Base-by-base conservation (phyloP, 2,888 invertebrate genomes). In the Argyra leucocephala region DNA sequence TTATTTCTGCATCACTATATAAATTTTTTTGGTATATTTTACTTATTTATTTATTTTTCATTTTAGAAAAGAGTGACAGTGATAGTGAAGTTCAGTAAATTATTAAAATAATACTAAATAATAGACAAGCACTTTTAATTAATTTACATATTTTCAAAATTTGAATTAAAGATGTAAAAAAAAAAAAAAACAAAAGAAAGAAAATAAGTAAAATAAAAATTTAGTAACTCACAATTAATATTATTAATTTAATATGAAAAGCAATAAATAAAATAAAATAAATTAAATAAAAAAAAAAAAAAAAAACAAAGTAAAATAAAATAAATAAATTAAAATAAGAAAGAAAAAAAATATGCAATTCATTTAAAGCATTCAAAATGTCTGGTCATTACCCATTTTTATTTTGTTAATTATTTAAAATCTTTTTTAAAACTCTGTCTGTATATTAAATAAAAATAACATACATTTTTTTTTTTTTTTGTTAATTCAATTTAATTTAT, bases 51-150 rank as follows among this genome's bases (percentile, higher is more conserved):
- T 66, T 7, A 57, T 48, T 15, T 61, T 23, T 64, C 37, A 71
- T 87, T 86, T 70, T 86, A 93, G 92, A 93, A 85, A 92, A 92
- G 84, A 92, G 91, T 83, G 92, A 93, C 86, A 93, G 91, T 83
- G 92, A 93, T 84, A 93, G 92, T 82, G 92, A 93, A 84, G 92
- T 91, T 83, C 92, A 92, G 84, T 92, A 88, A 86, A 61, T 68
- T 62, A 57, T 63, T 60, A 60, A 26, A 62, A 64, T 57, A 60
- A 64, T 36, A 23, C 57, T 61, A 66, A 48, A 63, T 63, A 62
- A 57, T 61, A 61, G 65, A 66, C 63, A 37, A 59, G 26, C n/a
- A n/a, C n/a, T n/a, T n/a, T n/a, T n/a, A n/a, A n/a, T n/a, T n/a
- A n/a, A n/a, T n/a, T n/a, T n/a, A 66, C 65, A 67, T 66, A 66